Percentiles rank a stretch among this genome's conserved stretches.
phyloP scores from a whole-genome alignment of 2,113 vertebrate genomes.

The Arvicanthis niloticus region DNA sequence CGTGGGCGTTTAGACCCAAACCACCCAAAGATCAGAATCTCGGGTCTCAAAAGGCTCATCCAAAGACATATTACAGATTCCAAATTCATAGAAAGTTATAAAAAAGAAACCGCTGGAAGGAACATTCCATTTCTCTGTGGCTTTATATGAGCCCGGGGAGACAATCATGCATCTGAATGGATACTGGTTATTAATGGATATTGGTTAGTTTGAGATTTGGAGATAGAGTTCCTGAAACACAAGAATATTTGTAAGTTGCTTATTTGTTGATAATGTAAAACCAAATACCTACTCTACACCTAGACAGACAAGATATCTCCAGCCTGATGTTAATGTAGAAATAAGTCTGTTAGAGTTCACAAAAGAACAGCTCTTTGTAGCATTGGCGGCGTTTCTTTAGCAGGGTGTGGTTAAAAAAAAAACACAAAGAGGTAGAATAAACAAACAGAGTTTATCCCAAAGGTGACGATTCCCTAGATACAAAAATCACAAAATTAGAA shows the following conservation, averaged over 20 bases:
- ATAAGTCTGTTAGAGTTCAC: slow-evolving; percentile 28
- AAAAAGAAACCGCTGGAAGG: slow-evolving; percentile 4
- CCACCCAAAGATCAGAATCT: neutral
- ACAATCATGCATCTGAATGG: neutral
- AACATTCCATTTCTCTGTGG: slow-evolving; percentile 25
- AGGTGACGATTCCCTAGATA: neutral
- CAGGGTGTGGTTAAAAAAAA: neutral
- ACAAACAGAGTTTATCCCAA: slow-evolving; percentile 10
- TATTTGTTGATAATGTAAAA: slow-evolving; percentile 54
- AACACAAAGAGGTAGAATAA: neutral
- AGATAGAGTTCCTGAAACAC: slow-evolving; percentile 12
- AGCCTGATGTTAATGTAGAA: neutral
- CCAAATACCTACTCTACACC: neutral
- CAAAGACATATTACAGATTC: neutral
- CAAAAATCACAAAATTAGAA: neutral
- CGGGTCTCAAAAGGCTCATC: neutral
- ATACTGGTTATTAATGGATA: neutral
- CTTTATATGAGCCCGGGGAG: neutral
- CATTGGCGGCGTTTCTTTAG: slow-evolving; percentile 5
- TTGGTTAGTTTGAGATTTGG: slow-evolving; percentile 21
- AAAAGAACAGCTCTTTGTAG: neutral
- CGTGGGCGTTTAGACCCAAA: neutral
- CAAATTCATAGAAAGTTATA: slow-evolving; percentile 37
- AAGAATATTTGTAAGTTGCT: neutral
- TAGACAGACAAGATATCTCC: slow-evolving; percentile 6